A percentile compares a stretch with the other conserved stretches of the same genome.
phyloP scores from a whole-genome alignment of 2,888 invertebrate genomes.

The Diploptera punctata region DNA sequence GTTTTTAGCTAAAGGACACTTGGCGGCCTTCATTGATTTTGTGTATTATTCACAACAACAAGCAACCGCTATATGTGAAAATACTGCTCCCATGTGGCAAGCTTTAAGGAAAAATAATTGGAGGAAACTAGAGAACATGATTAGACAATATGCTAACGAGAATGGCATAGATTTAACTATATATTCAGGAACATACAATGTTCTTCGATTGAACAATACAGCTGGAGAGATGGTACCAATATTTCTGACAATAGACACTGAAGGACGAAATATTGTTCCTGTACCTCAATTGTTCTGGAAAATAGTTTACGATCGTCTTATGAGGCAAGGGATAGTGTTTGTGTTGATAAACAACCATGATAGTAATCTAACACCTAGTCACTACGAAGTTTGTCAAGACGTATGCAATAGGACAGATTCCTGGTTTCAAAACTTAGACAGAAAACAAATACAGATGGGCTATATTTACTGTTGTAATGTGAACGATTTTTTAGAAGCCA shows the following conservation, averaged over 20 bases:
- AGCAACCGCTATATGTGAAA: not conserved
- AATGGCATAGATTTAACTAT: constrained; percentile 10
- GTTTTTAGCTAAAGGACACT: not conserved
- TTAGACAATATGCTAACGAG: not conserved
- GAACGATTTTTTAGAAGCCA: not conserved
- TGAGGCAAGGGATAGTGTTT: not conserved
- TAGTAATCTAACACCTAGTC: not conserved
- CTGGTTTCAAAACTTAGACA: not conserved
- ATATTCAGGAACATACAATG: not conserved
- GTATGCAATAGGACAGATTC: not conserved
- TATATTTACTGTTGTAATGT: constrained; percentile 6
- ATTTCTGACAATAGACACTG: not conserved
- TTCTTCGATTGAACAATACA: not conserved
- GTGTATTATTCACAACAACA: constrained; percentile 5
- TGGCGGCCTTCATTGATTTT: not conserved
- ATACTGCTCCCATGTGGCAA: constrained; percentile 12
- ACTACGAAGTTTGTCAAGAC: not conserved
- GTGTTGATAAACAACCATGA: not conserved
- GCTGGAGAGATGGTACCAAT: not conserved
- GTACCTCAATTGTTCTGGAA: constrained; percentile 15
- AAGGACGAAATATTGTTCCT: not conserved
- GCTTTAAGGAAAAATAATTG: not conserved
- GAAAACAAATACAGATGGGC: not conserved
- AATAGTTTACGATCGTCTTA: constrained; percentile 16
- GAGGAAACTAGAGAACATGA: not conserved